Evolutionary conservation across 2,797 vertebrate species (phyloP).

Genomic region (Rhynchotus rufescens): DNA sequence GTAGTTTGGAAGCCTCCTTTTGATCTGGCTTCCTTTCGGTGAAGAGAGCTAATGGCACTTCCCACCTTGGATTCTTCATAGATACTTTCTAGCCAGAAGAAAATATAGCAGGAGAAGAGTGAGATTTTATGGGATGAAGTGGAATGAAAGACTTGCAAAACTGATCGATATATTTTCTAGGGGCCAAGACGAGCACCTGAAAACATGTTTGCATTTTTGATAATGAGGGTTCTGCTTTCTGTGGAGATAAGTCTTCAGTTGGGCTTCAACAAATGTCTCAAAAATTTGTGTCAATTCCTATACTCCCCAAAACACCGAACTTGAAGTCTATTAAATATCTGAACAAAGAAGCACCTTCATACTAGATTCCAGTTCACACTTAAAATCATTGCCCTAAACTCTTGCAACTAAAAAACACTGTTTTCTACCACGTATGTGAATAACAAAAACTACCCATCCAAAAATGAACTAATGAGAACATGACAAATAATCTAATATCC

Average conservation of each 20-base stretch:
- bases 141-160: background rate
- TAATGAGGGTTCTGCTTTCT: background rate
- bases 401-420: background rate
- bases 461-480: background rate
- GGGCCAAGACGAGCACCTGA: background rate
- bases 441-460: background rate
- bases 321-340: background rate
- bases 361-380: background rate
- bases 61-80: fast-evolving
- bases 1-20: background rate
- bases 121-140: background rate
- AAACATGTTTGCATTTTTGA: background rate
- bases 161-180: background rate
- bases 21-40: background rate
- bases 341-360: background rate
- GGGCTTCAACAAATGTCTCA: background rate
- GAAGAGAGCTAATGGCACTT: background rate
- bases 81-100: background rate
- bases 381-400: background rate
- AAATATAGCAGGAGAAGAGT: background rate
- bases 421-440: background rate
- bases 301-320: background rate
- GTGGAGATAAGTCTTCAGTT: background rate
- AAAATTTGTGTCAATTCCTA: background rate
- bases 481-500: background rate